Percentiles rank a stretch among this genome's conserved stretches.
Evolutionary conservation across 1,140 invertebrate species (phyloP).

Genomic region (roundworm (Caenorhabditis elegans)): WBcel235 BX284603.4:12379001-12379500

Average conservation of each 20-base stretch:
- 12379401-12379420: constrained; percentile 13
- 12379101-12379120: background rate
- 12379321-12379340: background rate
- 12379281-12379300: constrained; percentile 7
- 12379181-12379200: background rate
- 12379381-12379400: background rate
- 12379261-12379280: background rate
- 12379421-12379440: background rate
- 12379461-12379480: background rate
- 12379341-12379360: background rate
- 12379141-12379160: background rate
- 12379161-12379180: background rate
- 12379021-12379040: too few species aligned
- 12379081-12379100: background rate
- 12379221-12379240: background rate
- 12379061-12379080: background rate
- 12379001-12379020: too few species aligned
- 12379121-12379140: background rate
- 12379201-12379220: background rate
- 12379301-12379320: background rate
- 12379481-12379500: background rate
- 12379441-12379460: background rate
- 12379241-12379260: background rate
- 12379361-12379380: background rate
- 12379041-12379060: background rate